A percentile compares a stretch with the other conserved stretches of the same genome.
These are phyloP conservation scores for Montipora sp. DNA, from an alignment of 64 coral and sea anemone species.

Conservation along the genomic window DNA sequence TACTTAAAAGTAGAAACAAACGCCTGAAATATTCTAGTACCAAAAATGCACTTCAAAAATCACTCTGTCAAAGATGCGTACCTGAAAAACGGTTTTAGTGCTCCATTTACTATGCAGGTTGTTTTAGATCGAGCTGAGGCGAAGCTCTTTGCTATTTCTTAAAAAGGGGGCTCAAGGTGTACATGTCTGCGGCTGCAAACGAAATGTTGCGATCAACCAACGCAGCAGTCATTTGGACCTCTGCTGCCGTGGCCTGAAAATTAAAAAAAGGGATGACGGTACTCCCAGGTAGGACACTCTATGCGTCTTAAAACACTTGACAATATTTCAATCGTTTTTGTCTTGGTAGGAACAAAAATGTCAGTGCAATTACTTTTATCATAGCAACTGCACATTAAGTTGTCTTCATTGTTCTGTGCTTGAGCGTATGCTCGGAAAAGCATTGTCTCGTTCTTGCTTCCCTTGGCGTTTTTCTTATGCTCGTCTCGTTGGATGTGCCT, in stretches of 20 bases:
- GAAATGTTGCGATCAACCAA: conserved; percentile 51
- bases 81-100: conserved; percentile 48
- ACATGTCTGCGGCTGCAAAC: conserved; percentile 38
- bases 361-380: conserved; percentile 6
- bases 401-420: no score
- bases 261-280: not conserved
- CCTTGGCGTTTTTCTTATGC: no score
- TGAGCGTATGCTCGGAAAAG: no score
- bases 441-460: no score
- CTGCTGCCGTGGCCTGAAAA: conserved; percentile 49
- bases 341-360: conserved; percentile 1
- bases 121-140: conserved; percentile 43
- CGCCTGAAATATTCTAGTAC: conserved; percentile 21
- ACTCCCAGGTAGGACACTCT: no score
- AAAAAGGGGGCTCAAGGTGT: conserved; percentile 41
- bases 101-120: conserved; percentile 68
- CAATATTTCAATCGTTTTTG: conserved; percentile 4
- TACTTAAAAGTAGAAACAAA: conserved; percentile 21
- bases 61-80: conserved; percentile 32
- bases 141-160: conserved; percentile 60
- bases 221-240: conserved; percentile 54
- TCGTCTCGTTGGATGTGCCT: no score
- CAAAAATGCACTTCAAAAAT: not conserved
- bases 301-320: not conserved
- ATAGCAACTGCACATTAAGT: not conserved